These are phyloP conservation scores for Phataginus tetradactyla DNA, from an alignment of 2,797 vertebrate genomes.

Conservation along the genomic window DNA sequence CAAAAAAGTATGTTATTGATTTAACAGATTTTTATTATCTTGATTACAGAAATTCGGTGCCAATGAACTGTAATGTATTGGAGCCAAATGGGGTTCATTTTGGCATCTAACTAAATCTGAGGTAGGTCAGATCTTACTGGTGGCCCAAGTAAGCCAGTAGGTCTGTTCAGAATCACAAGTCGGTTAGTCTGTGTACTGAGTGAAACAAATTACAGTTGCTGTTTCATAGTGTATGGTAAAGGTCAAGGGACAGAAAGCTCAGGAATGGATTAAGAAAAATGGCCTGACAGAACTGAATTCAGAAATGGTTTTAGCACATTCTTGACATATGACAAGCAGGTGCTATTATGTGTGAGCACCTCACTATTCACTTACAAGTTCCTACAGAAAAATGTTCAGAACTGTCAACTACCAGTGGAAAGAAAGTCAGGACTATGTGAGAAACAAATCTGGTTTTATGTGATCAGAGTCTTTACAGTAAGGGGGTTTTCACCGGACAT, in stretches of 20 bases:
- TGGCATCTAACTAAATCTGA: neutral
- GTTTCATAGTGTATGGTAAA: neutral
- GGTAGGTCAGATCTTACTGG: neutral
- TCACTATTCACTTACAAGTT: neutral
- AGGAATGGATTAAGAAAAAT: neutral
- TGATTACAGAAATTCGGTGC: neutral
- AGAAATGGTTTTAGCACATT: neutral
- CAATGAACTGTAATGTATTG: neutral
- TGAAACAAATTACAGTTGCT: neutral
- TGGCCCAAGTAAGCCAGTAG: neutral
- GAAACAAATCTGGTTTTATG: neutral
- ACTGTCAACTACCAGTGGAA: neutral
- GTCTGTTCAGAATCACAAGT: neutral
- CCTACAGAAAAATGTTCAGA: neutral
- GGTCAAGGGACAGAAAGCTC: rapidly evolving
- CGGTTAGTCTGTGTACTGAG: too few relatives aligned
- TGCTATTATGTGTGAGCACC: neutral
- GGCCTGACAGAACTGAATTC: neutral
- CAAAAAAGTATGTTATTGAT: neutral
- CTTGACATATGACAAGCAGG: neutral
- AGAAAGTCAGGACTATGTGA: neutral
- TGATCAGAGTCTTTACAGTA: neutral
- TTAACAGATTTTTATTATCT: neutral
- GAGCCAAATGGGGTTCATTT: neutral
- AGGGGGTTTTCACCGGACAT: neutral